phyloP scores from a whole-genome alignment of 2,113 vertebrate genomes.

The Brachyistius frenatus region DNA sequence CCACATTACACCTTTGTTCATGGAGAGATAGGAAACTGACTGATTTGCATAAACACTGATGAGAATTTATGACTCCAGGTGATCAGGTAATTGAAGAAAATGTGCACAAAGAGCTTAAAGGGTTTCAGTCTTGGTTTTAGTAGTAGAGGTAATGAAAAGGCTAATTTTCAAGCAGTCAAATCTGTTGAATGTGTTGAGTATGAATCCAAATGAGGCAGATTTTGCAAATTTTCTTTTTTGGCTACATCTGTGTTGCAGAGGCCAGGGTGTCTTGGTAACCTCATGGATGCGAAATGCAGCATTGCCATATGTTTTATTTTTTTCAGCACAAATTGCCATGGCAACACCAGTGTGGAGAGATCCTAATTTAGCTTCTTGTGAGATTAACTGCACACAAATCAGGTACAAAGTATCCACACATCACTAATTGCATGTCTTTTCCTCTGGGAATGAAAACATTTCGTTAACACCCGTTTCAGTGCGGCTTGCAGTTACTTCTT shows the following conservation, averaged over 20 bases:
- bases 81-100: too few relatives aligned
- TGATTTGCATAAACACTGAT: too few relatives aligned
- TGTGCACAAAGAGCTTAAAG: too few relatives aligned
- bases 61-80: too few relatives aligned
- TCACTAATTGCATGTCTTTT: neutral
- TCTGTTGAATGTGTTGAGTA: neutral
- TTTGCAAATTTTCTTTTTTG: neutral
- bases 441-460: neutral
- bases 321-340: slow-evolving; percentile 61
- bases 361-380: slow-evolving; percentile 55
- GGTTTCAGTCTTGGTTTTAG: too few relatives aligned
- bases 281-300: slow-evolving; percentile 32
- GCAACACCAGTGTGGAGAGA: slow-evolving; percentile 52
- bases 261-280: slow-evolving; percentile 17
- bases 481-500: neutral
- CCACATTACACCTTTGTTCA: too few relatives aligned
- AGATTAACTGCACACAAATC: slow-evolving; percentile 35
- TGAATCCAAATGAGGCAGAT: neutral
- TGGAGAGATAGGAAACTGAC: too few relatives aligned
- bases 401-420: slow-evolving; percentile 23
- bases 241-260: neutral
- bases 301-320: slow-evolving; percentile 47
- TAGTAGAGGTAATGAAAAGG: too few relatives aligned
- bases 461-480: neutral
- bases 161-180: too few relatives aligned